phyloP scores from a whole-genome alignment of 2,888 invertebrate genomes.

The Hymenopus coronatus region DNA sequence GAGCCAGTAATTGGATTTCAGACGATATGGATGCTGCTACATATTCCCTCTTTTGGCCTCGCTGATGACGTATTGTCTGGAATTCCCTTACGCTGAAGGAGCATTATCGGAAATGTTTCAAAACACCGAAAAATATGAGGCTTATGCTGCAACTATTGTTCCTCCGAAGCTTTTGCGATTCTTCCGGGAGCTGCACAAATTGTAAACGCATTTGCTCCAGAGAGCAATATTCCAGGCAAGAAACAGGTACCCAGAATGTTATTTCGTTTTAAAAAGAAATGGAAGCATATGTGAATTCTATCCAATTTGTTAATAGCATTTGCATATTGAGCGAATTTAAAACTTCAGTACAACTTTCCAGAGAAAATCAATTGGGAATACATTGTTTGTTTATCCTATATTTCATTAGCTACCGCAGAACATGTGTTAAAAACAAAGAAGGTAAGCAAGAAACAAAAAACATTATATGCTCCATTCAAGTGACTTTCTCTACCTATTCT shows the following conservation, averaged over 20 bases:
- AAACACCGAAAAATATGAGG: neutral
- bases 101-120: neutral
- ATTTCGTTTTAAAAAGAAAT: neutral
- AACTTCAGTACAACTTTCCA: no score
- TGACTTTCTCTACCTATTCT: no score
- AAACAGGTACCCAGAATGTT: neutral
- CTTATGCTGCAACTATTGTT: neutral
- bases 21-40: neutral
- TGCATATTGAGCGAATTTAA: neutral
- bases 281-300: neutral
- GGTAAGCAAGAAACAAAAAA: no score
- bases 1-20: neutral
- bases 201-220: neutral
- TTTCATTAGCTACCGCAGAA: no score
- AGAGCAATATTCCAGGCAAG: neutral
- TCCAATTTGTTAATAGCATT: neutral
- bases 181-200: neutral
- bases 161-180: neutral
- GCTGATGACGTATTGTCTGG: neutral
- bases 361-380: no score
- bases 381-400: no score
- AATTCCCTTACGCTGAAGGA: neutral
- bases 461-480: no score
- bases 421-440: no score
- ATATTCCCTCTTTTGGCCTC: neutral